Percentiles rank a stretch among this genome's conserved stretches.
phyloP scores from a whole-genome alignment of 2,888 invertebrate genomes.

The Lasioglossum morio region DNA sequence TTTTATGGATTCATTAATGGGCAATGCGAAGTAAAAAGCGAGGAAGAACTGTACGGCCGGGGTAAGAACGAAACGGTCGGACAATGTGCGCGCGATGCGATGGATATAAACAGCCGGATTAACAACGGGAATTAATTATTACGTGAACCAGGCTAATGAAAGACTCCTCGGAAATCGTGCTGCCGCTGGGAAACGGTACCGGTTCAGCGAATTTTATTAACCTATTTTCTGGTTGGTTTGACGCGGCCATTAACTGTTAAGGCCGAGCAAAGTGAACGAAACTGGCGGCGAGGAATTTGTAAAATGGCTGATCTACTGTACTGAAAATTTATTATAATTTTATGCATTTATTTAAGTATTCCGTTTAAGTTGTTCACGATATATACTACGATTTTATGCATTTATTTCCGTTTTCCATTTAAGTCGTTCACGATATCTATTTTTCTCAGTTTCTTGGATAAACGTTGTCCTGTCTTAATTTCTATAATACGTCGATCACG shows the following conservation, averaged over 20 bases:
- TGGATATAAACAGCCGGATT: slow-evolving; percentile 9
- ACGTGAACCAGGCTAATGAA: background rate
- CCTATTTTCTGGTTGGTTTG: background rate
- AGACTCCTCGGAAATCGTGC: background rate
- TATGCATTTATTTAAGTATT: too few species aligned
- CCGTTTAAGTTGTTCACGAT: too few species aligned
- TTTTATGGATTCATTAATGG: background rate
- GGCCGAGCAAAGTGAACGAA: background rate
- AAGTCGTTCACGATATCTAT: too few species aligned
- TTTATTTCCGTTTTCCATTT: too few species aligned
- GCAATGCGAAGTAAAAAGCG: background rate
- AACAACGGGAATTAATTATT: slow-evolving; percentile 4
- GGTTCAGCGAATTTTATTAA: background rate
- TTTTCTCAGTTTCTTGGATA: too few species aligned
- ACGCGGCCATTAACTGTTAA: background rate
- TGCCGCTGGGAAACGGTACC: background rate
- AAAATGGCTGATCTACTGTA: background rate
- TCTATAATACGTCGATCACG: too few species aligned
- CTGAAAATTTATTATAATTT: background rate
- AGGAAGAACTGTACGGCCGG: background rate
- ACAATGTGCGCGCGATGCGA: background rate
- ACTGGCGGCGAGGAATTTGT: background rate
- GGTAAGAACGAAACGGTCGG: background rate
- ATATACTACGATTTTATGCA: too few species aligned
- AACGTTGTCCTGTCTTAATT: too few species aligned